Evolutionary conservation across 35 echinoderm and acorn worm species (phyloP).

Genomic region (Hemicentrotus pulcherrimus): DNA sequence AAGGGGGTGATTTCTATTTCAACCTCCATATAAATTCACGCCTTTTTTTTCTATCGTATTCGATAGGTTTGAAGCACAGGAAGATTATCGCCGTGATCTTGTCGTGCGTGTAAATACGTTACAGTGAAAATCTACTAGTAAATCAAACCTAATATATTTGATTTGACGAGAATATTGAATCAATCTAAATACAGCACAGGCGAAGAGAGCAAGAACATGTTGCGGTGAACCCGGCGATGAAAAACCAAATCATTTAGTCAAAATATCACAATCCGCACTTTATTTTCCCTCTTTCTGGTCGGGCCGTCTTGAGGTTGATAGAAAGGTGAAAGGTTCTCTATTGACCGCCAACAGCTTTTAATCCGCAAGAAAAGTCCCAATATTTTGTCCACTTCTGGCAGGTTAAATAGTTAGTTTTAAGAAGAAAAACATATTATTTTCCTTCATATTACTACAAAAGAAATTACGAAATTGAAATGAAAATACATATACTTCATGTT

Average conservation of each 20-base stretch:
- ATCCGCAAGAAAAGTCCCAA: too few species aligned
- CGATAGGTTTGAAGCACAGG: neutral
- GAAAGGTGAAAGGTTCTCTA: neutral
- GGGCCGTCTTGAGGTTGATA: neutral
- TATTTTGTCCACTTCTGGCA: too few species aligned
- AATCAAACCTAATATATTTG: neutral
- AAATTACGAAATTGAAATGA: too few species aligned
- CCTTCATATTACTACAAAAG: too few species aligned
- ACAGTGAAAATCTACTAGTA: neutral
- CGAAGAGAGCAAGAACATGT: neutral
- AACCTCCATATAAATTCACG: neutral
- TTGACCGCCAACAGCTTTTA: too few species aligned
- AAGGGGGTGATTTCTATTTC: neutral
- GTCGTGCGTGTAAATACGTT: neutral
- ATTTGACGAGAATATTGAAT: constrained; percentile 6
- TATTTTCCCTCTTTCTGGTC: neutral
- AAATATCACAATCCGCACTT: neutral
- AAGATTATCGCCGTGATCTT: neutral
- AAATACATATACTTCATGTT: too few species aligned
- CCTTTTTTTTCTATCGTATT: neutral
- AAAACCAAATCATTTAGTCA: neutral
- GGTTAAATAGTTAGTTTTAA: too few species aligned
- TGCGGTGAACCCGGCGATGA: neutral
- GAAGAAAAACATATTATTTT: too few species aligned
- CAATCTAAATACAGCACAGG: neutral